phyloP scores from a whole-genome alignment of 2,888 invertebrate species.

The Brenthis daphne region DNA sequence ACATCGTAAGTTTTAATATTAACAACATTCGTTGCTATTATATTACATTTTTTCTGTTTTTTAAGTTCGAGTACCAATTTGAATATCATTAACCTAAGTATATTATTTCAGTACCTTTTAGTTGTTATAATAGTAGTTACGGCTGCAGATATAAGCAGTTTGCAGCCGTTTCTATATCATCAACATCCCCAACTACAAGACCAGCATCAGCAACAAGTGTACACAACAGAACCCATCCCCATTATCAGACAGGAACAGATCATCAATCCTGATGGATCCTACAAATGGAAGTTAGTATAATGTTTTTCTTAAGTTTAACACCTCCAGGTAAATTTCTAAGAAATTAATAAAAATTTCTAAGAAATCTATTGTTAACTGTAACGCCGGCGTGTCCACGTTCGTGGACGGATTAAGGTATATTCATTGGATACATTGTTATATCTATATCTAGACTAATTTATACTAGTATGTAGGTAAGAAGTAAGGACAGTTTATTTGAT shows the following conservation, averaged over 20 bases:
- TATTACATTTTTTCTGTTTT: not conserved
- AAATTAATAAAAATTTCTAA: no score
- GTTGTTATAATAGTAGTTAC: slow-evolving; percentile 46
- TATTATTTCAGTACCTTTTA: slow-evolving; percentile 20
- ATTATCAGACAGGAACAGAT: slow-evolving; percentile 86
- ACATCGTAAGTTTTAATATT: slow-evolving; percentile 61
- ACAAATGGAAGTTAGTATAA: slow-evolving; percentile 74
- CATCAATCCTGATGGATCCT: slow-evolving; percentile 86
- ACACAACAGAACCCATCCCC: slow-evolving; percentile 83
- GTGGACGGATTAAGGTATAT: no score
- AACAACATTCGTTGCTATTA: not conserved
- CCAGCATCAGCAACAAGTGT: slow-evolving; percentile 59
- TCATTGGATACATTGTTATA: not conserved
- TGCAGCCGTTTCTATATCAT: slow-evolving; percentile 57
- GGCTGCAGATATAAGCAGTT: slow-evolving; percentile 63
- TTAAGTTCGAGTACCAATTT: not conserved
- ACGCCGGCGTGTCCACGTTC: no score
- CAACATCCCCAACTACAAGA: slow-evolving; percentile 58
- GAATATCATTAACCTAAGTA: no score
- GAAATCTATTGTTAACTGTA: no score
- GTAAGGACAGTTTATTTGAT: no score
- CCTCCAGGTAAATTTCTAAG: no score
- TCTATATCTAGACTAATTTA: not conserved
- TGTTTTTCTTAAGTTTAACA: not conserved
- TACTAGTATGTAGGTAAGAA: not conserved